A percentile compares a stretch with the other conserved stretches of the same genome.
These are phyloP conservation scores for Thymelicus lineola DNA, from an alignment of 2,888 invertebrate species.

Conservation along the genomic window DNA sequence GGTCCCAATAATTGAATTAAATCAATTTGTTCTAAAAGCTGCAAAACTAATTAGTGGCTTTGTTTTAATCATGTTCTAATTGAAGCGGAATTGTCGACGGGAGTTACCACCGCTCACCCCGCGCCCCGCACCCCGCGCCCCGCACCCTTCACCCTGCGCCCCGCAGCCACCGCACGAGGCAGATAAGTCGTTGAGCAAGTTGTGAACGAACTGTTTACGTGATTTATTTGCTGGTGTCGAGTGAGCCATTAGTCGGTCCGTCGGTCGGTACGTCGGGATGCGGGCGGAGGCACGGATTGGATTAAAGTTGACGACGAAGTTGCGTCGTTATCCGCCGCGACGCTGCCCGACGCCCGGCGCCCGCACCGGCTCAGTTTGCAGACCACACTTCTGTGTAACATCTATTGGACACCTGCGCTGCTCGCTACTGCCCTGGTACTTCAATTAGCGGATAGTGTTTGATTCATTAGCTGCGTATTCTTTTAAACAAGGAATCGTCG, in stretches of 20 bases:
- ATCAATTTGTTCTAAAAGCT: no score
- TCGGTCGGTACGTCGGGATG: no score
- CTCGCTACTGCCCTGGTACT: not conserved
- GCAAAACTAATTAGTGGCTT: not conserved
- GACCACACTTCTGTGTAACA: not conserved
- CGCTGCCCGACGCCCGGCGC: not conserved
- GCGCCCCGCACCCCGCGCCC: no score
- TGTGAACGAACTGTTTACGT: constrained; percentile 4
- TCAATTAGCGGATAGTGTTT: not conserved
- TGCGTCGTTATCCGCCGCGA: not conserved
- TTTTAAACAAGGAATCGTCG: no score
- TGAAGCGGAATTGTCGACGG: not conserved
- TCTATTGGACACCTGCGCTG: not conserved
- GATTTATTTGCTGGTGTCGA: constrained; percentile 6
- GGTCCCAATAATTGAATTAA: no score
- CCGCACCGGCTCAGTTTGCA: not conserved
- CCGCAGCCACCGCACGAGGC: not conserved
- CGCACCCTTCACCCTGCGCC: no score
- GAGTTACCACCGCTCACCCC: not conserved
- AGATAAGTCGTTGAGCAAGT: not conserved
- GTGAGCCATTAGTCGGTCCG: constrained; percentile 1
- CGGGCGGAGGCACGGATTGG: not conserved
- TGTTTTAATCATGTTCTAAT: not conserved
- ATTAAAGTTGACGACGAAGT: constrained; percentile 6
- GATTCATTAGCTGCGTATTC: not conserved